A percentile compares a stretch with the other conserved stretches of the same genome.
These are phyloP conservation scores for Ostrea edulis DNA, from an alignment of 1,140 invertebrate genomes.

Conservation along the genomic window DNA sequence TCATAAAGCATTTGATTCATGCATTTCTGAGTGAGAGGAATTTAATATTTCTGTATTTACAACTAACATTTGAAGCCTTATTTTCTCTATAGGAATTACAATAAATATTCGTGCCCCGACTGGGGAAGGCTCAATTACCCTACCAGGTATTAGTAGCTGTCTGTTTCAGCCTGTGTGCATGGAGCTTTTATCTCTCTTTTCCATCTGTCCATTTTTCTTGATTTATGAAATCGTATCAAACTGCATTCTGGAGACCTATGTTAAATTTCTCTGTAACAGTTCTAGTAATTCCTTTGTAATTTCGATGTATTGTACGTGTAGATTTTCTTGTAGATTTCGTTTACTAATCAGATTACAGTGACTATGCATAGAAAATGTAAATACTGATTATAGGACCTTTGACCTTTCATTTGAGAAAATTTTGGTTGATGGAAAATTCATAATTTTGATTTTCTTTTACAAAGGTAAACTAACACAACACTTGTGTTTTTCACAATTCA, in stretches of 20 bases:
- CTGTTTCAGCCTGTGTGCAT: constrained; percentile 24
- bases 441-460: too few relatives aligned
- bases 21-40: neutral
- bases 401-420: too few relatives aligned
- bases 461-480: too few relatives aligned
- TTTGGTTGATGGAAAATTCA: too few relatives aligned
- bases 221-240: neutral
- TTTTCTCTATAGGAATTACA: constrained; percentile 51
- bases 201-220: neutral
- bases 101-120: constrained; percentile 63
- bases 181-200: neutral
- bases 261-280: neutral
- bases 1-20: too few relatives aligned
- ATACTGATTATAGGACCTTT: too few relatives aligned
- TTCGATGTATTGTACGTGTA: neutral
- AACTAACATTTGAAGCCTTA: constrained; percentile 13
- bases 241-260: neutral
- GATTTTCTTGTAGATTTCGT: neutral
- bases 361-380: too few relatives aligned
- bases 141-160: constrained; percentile 49
- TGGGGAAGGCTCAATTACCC: constrained; percentile 49
- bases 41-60: neutral
- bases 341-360: too few relatives aligned
- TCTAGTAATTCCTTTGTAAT: neutral
- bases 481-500: too few relatives aligned